These are phyloP conservation scores for Leptopilina drosophilae DNA, from an alignment of 2,888 invertebrate species.

Conservation along the genomic window DNA sequence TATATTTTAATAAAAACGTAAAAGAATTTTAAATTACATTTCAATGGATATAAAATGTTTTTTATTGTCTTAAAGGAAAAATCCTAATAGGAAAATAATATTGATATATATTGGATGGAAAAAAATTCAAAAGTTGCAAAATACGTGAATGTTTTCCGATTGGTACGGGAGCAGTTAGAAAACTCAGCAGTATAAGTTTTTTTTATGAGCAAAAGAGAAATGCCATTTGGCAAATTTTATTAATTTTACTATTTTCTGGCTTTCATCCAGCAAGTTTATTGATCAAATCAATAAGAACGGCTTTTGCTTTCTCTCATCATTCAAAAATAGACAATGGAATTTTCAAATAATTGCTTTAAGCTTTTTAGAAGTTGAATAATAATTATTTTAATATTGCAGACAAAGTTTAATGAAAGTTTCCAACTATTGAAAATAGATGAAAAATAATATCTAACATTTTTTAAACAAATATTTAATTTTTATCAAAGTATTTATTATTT, in stretches of 20 bases:
- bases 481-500: too few relatives aligned
- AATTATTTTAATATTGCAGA: too few relatives aligned
- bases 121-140: not conserved
- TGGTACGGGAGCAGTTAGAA: constrained; percentile 61
- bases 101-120: not conserved
- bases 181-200: constrained; percentile 63
- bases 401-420: not conserved
- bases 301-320: constrained; percentile 4
- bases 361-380: too few relatives aligned
- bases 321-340: constrained; percentile 4
- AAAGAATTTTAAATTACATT: not conserved
- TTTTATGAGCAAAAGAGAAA: constrained; percentile 53
- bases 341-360: not conserved
- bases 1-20: not conserved
- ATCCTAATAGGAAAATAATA: constrained; percentile 1
- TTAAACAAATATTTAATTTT: too few relatives aligned
- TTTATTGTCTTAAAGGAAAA: not conserved
- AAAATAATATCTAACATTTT: too few relatives aligned
- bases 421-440: too few relatives aligned
- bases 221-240: constrained; percentile 67
- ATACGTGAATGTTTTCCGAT: constrained; percentile 65
- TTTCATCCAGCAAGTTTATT: constrained; percentile 55
- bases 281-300: constrained; percentile 25
- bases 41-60: not conserved
- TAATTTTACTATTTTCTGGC: constrained; percentile 69